Percentiles rank a stretch among this genome's conserved stretches.
Evolutionary conservation across 2,113 vertebrate genomes (phyloP).

Genomic region (Cephalopholis sonnerati): DNA sequence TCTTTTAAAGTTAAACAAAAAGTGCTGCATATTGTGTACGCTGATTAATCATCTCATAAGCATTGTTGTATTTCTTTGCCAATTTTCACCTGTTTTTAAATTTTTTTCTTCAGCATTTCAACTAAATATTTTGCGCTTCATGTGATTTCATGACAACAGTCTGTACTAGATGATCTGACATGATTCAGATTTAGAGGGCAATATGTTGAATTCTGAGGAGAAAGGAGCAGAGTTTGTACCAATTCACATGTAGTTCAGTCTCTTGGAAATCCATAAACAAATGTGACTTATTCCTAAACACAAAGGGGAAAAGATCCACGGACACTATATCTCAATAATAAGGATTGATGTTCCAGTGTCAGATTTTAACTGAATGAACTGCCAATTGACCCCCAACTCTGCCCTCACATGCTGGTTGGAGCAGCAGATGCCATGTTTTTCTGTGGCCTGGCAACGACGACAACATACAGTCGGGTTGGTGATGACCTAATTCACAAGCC

Average conservation of each 20-base stretch:
- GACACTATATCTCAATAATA: background rate
- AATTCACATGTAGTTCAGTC: background rate
- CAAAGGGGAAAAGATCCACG: background rate
- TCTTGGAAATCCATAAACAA: background rate
- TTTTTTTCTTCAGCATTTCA: no score
- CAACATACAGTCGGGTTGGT: slow-evolving; percentile 14
- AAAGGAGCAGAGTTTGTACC: background rate
- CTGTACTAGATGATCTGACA: background rate
- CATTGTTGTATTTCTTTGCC: no score
- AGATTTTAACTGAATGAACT: background rate
- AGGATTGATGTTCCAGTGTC: background rate
- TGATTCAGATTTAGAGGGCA: background rate
- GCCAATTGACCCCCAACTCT: accelerated
- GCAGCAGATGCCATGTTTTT: slow-evolving; percentile 26
- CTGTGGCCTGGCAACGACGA: slow-evolving; percentile 11
- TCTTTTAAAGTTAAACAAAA: no score
- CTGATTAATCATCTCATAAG: no score
- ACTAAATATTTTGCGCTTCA: no score
- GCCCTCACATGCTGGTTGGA: background rate
- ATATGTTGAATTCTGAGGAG: background rate
- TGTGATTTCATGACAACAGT: no score
- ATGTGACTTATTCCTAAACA: background rate
- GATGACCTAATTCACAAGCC: slow-evolving; percentile 58
- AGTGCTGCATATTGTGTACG: no score
- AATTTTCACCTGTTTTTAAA: no score